These are phyloP conservation scores for Pachyuromys duprasi DNA, from an alignment of 2,797 vertebrate species.

Conservation along the genomic window DNA sequence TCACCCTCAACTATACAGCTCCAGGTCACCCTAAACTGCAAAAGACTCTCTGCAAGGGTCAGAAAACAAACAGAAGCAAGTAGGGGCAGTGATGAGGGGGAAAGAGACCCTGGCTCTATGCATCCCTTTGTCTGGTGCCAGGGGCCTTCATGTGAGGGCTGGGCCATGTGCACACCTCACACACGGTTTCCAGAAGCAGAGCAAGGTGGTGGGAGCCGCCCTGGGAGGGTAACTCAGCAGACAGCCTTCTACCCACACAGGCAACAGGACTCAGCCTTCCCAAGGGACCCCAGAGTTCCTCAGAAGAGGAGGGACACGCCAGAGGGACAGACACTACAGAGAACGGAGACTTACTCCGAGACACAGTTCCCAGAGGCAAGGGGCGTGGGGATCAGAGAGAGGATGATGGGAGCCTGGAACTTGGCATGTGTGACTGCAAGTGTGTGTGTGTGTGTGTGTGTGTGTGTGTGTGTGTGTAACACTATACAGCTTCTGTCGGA, in stretches of 20 bases:
- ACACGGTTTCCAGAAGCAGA: not conserved
- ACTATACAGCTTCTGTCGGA: not conserved
- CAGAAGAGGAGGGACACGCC: not conserved
- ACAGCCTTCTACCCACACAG: not conserved
- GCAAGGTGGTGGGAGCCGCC: not conserved
- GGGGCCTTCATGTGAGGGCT: not conserved
- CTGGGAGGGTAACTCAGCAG: conserved; percentile 37
- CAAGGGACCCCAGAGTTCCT: not conserved
- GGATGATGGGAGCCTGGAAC: not conserved
- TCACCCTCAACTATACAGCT: not conserved
- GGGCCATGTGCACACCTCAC: not conserved
- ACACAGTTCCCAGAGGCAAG: not conserved
- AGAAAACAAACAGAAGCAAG: not conserved
- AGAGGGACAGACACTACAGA: not conserved
- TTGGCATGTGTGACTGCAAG: not conserved
- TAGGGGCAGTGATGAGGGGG: not conserved
- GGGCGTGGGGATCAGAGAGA: not conserved
- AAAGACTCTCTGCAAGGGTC: not conserved
- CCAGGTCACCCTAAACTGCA: not conserved
- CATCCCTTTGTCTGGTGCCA: not conserved
- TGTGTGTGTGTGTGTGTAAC: not conserved
- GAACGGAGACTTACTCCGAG: not conserved
- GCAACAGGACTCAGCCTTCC: not conserved
- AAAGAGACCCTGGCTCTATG: not conserved
- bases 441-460: not conserved